phyloP scores from a whole-genome alignment of 2,888 invertebrate genomes.

The Molanna angustata region DNA sequence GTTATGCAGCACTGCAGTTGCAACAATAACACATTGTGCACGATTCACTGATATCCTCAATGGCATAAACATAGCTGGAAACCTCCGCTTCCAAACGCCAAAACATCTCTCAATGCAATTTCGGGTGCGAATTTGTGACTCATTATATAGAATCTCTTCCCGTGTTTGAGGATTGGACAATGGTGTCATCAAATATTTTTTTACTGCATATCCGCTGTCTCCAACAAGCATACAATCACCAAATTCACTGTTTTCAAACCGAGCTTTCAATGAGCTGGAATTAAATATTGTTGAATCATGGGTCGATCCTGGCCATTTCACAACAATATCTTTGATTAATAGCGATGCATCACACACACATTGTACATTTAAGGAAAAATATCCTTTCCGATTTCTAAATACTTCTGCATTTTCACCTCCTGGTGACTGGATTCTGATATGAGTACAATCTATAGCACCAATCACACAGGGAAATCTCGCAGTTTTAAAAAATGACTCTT shows the following conservation, averaged over 20 bases:
- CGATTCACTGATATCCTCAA: neutral
- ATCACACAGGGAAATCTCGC: neutral
- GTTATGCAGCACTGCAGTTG: conserved; percentile 8
- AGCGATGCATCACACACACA: neutral
- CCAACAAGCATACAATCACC: neutral
- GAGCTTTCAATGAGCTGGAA: neutral
- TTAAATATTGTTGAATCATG: conserved; percentile 6
- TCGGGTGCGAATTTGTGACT: conserved; percentile 22
- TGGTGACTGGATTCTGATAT: neutral
- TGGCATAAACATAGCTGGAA: conserved; percentile 7
- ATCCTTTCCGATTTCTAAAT: neutral
- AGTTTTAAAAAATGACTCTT: neutral
- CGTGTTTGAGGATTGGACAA: neutral
- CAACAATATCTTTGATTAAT: conserved; percentile 1
- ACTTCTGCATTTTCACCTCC: neutral
- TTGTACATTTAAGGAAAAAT: conserved; percentile 3
- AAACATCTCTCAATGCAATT: conserved; percentile 31
- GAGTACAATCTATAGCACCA: conserved; percentile 1
- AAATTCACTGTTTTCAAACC: neutral
- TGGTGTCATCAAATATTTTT: conserved; percentile 1
- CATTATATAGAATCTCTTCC: neutral
- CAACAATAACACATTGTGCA: conserved; percentile 2
- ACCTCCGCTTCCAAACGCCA: conserved; percentile 31
- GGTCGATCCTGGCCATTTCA: conserved; percentile 7
- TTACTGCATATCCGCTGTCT: neutral